Evolutionary conservation across 2,797 vertebrate species (phyloP).

Genomic region (Pelodytes ibericus): DNA sequence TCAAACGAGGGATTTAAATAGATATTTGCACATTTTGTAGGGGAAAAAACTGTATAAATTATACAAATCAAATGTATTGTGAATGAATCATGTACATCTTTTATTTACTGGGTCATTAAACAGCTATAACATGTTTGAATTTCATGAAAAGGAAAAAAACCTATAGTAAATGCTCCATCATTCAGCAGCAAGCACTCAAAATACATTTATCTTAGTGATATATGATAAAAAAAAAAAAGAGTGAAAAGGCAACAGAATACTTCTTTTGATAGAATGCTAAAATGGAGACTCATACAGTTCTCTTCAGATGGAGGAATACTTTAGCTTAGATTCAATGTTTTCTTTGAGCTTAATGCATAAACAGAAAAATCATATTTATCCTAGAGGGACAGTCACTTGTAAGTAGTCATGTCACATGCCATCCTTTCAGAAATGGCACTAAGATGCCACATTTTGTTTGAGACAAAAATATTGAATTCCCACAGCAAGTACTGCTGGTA

Average conservation of each 20-base stretch:
- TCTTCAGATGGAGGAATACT: not conserved
- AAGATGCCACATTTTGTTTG: conserved; percentile 17
- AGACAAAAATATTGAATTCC: conserved; percentile 24
- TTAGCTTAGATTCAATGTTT: conserved; percentile 1
- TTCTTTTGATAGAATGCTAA: not conserved
- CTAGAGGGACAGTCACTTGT: not conserved
- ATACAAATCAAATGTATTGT: conserved; percentile 24
- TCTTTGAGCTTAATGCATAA: conserved; percentile 8
- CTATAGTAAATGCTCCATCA: not conserved
- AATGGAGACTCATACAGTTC: not conserved
- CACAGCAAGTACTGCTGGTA: conserved; percentile 13
- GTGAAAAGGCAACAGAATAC: not conserved
- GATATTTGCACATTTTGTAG: not conserved
- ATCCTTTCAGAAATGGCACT: conserved; percentile 20
- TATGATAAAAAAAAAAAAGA: not conserved
- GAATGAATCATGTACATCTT: conserved; percentile 21
- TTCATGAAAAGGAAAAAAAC: conserved; percentile 10
- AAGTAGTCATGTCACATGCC: conserved; percentile 19
- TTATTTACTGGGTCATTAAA: conserved; percentile 31
- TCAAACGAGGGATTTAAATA: not conserved
- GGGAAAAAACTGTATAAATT: conserved; percentile 13
- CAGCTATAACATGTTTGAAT: conserved; percentile 17
- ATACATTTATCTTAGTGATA: not conserved
- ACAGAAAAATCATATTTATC: conserved; percentile 13
- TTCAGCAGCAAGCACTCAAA: not conserved